These are phyloP conservation scores for Fistularia tabacaria DNA, from an alignment of 2,797 vertebrate genomes.

Conservation along the genomic window DNA sequence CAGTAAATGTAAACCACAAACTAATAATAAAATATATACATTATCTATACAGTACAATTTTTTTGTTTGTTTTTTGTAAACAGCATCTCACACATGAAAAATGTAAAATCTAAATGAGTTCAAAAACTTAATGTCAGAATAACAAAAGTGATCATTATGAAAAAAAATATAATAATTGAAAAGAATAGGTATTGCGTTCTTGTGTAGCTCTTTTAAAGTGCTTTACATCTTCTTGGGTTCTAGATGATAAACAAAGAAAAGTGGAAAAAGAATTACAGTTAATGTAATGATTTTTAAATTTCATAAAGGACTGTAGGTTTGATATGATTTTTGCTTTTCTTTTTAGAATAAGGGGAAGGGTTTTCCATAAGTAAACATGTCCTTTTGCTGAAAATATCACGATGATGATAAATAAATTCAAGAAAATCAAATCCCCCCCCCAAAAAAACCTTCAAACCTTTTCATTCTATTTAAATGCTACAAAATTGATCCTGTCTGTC, in stretches of 20 bases:
- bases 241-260: no score
- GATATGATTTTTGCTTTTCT: no score
- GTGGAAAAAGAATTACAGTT: no score
- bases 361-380: no score
- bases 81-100: constrained; percentile 57
- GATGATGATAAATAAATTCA: no score
- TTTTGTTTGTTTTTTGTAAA: constrained; percentile 58
- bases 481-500: constrained; percentile 73
- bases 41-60: constrained; percentile 77
- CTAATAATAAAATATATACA: constrained; percentile 94
- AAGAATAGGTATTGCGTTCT: neutral
- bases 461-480: constrained; percentile 69
- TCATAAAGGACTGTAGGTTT: no score
- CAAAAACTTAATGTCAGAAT: constrained; percentile 10
- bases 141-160: no score
- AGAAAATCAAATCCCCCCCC: no score
- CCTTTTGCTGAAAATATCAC: no score
- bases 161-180: neutral
- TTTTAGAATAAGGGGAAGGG: no score
- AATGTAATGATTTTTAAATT: no score
- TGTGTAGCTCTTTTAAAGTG: constrained; percentile 57
- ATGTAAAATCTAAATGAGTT: constrained; percentile 26
- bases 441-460: neutral
- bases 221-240: constrained; percentile 5
- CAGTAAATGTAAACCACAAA: constrained; percentile 92